Evolutionary conservation across 2,113 vertebrate genomes (phyloP), one percentile per base, ranked within the genome.

Genomic region (Peucedramus taeniatus): DNA sequence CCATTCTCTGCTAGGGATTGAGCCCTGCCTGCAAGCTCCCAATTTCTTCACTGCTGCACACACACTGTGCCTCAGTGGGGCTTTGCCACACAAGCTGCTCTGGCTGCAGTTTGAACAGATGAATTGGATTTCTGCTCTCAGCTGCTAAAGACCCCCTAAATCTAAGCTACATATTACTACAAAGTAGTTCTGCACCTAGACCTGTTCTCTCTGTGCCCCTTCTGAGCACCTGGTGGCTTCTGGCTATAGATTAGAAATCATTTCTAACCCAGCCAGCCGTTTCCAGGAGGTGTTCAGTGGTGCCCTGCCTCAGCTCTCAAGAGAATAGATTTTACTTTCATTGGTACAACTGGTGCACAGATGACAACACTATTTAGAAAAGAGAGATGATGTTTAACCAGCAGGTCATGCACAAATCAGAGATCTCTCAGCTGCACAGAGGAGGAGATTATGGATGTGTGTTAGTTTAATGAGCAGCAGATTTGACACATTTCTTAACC

Each of bases 21-120:
- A 50, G 39, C 19, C 13, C 22, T 82, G 66, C 39, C 83, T 53
- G 59, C 31, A 49, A 74, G 7, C 22, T 26, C 45, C 13, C 39
- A 2, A 12, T 22, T 59, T 3, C 51, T 9, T 3, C 44, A 5
- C n/a, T 35, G 64, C 64, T 81, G 30, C 5, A 9, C 40, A 37
- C 53, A n/a, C 49, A 1, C 9, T 1, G 1, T 1, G 10, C 78
- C 50, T 24, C 33, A 10, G 40, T 0, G 13, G 30, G 23, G 39
- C 33, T n/a, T 6, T 15, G 4, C 7, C 64, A 30, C 56, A 37
- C n/a, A 10, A 33, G 19, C 22, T 64, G 30, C 11, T 70, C 92
- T 20, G 15, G 26, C 23, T 33, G 1, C 1, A 51, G 7, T 21
- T 15, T 6, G 35, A 90, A 30, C 17, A 90, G 66, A 60, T 16